Evolutionary conservation across 2,113 vertebrate species (phyloP).

Genomic region (Elanus axillaris): DNA sequence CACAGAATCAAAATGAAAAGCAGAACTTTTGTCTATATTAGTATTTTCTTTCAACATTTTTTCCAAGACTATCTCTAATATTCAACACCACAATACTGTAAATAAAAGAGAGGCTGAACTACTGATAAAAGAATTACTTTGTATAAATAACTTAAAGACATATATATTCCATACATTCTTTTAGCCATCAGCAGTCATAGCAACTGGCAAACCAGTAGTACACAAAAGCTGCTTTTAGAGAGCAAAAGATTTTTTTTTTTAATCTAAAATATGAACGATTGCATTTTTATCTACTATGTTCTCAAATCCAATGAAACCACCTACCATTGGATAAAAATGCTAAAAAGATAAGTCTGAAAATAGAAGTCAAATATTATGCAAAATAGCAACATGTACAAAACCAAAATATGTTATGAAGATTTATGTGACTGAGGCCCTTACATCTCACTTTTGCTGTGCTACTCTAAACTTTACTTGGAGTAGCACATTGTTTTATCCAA

Average conservation of each 20-base stretch:
- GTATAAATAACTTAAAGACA: neutral
- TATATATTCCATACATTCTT: neutral
- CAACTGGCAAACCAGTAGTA: neutral
- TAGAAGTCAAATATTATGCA: neutral
- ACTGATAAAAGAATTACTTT: neutral
- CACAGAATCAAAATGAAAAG: neutral
- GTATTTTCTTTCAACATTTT: neutral
- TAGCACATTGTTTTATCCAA: neutral
- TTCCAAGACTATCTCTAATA: neutral
- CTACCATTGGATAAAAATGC: neutral
- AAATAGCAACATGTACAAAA: neutral
- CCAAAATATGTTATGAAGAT: neutral
- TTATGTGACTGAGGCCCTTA: neutral
- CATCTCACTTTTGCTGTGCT: neutral
- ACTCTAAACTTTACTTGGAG: neutral
- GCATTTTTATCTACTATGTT: neutral
- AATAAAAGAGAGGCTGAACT: neutral
- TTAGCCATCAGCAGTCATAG: neutral
- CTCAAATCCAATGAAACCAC: neutral
- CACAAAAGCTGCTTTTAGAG: neutral
- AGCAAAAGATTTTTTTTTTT: neutral
- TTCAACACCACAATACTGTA: neutral
- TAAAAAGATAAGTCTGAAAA: neutral
- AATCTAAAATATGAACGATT: neutral
- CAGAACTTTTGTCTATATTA: neutral